Percentiles rank a stretch among this genome's conserved stretches.
phyloP scores from a whole-genome alignment of 2,888 invertebrate species.

The Drosophila subsilvestris region DNA sequence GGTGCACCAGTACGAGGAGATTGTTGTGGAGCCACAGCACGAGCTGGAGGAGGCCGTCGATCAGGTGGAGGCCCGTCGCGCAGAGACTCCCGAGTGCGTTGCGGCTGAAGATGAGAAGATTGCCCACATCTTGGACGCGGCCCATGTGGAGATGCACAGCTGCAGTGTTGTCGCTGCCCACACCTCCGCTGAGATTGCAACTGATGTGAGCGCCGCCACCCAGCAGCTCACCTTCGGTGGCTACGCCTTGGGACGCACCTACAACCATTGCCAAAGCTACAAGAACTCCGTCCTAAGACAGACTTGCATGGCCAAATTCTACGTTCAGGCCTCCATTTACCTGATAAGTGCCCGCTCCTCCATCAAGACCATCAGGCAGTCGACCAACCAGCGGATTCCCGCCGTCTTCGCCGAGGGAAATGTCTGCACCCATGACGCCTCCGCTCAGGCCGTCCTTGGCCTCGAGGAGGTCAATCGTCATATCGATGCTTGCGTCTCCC shows the following conservation, averaged over 20 bases:
- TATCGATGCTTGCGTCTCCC: constrained; percentile 59
- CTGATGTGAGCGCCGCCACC: constrained; percentile 66
- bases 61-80: constrained; percentile 60
- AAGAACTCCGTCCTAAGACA: constrained; percentile 50
- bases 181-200: constrained; percentile 67
- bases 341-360: constrained; percentile 60
- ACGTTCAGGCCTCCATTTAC: constrained; percentile 60
- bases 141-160: constrained; percentile 59
- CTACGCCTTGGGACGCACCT: constrained; percentile 51
- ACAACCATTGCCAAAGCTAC: constrained; percentile 61
- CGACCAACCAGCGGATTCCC: constrained; percentile 67
- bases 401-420: constrained; percentile 65
- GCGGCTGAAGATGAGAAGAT: constrained; percentile 60
- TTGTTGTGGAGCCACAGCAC: constrained; percentile 65
- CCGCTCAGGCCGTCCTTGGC: constrained; percentile 59
- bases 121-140: constrained; percentile 44
- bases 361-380: constrained; percentile 65
- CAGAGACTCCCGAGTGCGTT: constrained; percentile 64
- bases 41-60: constrained; percentile 66
- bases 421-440: constrained; percentile 64
- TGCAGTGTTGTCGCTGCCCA: constrained; percentile 70
- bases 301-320: constrained; percentile 62
- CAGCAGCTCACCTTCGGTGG: constrained; percentile 74
- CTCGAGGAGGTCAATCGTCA: constrained; percentile 52
- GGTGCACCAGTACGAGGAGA: constrained; percentile 64